These are phyloP conservation scores for Centropus unirufus DNA, from an alignment of 2,113 vertebrate species.

Conservation along the genomic window DNA sequence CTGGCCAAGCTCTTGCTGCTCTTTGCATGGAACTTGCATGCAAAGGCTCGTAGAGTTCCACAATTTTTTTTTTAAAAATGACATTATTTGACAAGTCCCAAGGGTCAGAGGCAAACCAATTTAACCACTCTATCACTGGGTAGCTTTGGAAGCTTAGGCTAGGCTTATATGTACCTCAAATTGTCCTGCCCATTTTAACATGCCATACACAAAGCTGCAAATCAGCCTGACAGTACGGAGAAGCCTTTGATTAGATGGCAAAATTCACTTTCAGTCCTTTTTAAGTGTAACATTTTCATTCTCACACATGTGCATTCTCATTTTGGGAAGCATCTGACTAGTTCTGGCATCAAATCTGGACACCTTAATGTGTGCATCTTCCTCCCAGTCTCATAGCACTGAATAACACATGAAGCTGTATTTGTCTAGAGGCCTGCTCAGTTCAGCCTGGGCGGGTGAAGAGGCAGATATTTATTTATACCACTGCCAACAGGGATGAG, in stretches of 20 bases:
- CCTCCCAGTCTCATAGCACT: conserved; percentile 38
- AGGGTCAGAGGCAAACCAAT: background rate
- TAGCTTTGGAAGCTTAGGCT: background rate
- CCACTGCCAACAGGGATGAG: background rate
- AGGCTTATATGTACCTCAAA: background rate
- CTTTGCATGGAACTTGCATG: background rate
- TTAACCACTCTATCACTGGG: conserved; percentile 31
- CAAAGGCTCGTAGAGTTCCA: conserved; percentile 24
- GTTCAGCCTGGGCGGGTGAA: background rate
- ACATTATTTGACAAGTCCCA: background rate
- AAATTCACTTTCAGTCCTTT: conserved; percentile 62
- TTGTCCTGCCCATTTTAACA: background rate
- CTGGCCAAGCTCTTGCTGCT: conserved; percentile 33
- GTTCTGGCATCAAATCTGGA: conserved; percentile 53
- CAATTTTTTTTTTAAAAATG: conserved; percentile 56
- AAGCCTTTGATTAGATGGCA: conserved; percentile 39
- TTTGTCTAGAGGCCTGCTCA: conserved; percentile 43
- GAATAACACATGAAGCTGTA: conserved; percentile 51
- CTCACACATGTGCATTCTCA: conserved; percentile 57
- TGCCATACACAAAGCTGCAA: background rate
- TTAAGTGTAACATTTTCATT: conserved; percentile 52
- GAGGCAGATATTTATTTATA: background rate
- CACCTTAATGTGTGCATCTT: conserved; percentile 53
- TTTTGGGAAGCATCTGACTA: conserved; percentile 62
- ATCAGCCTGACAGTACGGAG: background rate